Evolutionary conservation across 2,113 vertebrate genomes (phyloP), one percentile per base, ranked within the genome.

Genomic region (Monopterus albus): DNA sequence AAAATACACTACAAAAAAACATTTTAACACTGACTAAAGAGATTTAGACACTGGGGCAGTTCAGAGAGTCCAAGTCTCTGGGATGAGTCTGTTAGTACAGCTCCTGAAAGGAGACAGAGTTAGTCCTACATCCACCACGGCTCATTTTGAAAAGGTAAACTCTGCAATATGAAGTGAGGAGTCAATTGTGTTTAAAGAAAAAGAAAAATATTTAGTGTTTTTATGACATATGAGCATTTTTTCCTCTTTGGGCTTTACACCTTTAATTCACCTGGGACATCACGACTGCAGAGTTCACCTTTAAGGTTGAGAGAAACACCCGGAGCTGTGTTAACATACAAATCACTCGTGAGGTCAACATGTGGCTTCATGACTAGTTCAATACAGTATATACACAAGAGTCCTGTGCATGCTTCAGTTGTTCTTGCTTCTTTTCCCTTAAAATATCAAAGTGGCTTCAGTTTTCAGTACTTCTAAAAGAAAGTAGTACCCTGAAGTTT

Each of bases 381-480:
- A 42, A 59, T 88, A 89, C 72, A 75, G 81, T 88, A 88, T 91
- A 68, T 86, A 92, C 87, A 90, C 87, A 90, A 81, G 72, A 75
- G 85, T 69, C 73, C 81, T 81, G 84, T 86, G 86, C 90, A 90
- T 91, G 89, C 87, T 82, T 72, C 10, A 63, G 51, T 47, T 76
- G 49, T 66, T 75, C 78, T 71, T 55, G 51, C 46, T 83, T 78
- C 52, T 57, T 73, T 75, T 60, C 58, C 75, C 67, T 79, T 62
- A 49, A 55, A 46, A 59, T 76, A 77, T 69, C 62, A 89, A 89
- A 87, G 88, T 91, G 89, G 33, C 77, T 87, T 88, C 82, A 90
- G 87, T 89, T 84, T 87, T 87, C 87, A 87, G 76, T 87, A 88
- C 83, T 88, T 85, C 74, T 73, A 79, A 84, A 87, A 76, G 47